A percentile compares a stretch with the other conserved stretches of the same genome.
Evolutionary conservation across 2,797 vertebrate species (phyloP).

Genomic region (Malurus splendens): DNA sequence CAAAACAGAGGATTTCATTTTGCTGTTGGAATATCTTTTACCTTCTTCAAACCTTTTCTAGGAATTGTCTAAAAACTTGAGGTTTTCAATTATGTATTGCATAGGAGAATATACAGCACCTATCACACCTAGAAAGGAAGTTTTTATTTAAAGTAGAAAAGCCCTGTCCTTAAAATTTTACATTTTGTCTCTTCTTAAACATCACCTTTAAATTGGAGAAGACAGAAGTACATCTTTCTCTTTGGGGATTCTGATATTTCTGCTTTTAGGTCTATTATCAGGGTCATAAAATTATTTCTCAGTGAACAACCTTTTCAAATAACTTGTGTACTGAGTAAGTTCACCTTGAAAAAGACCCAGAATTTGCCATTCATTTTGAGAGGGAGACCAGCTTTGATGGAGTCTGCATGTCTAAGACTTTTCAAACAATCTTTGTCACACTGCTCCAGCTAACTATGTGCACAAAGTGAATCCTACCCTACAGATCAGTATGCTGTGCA

Average conservation of each 20-base stretch:
- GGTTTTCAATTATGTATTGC: background rate
- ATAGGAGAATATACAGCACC: background rate
- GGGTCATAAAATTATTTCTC: background rate
- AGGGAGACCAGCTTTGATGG: background rate
- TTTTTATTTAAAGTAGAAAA: background rate
- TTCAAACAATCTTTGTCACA: background rate
- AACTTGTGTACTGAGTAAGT: background rate
- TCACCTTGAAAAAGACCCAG: background rate
- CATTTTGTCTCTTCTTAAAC: background rate
- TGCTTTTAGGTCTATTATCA: background rate
- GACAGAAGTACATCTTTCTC: background rate
- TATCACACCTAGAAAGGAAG: background rate
- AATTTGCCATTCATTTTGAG: rapidly evolving
- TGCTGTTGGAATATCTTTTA: background rate
- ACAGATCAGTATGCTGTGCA: background rate
- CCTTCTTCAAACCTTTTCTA: background rate
- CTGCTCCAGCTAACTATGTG: background rate
- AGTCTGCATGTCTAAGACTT: background rate
- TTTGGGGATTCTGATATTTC: background rate
- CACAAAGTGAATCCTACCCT: background rate
- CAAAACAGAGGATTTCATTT: background rate
- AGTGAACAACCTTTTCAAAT: background rate
- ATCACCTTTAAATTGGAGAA: background rate
- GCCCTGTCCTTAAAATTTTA: background rate
- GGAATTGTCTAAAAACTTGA: background rate